Conservation (phyloP, 2,797 vertebrate species). For the Acipenser transmontanus region DNA sequence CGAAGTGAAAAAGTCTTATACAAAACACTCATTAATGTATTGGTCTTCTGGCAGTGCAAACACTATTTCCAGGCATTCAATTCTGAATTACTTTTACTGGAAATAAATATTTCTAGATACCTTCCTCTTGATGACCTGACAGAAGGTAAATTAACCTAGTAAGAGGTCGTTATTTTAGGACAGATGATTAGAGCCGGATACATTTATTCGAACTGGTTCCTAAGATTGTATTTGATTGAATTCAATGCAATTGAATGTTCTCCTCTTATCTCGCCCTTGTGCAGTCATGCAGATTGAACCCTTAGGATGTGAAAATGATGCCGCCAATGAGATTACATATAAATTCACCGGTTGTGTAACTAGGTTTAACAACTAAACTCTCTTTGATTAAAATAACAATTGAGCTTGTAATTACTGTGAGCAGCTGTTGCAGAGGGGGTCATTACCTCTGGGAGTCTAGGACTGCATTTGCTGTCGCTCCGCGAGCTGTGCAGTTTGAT, state of each 20-base stretch:
- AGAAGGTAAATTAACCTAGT: too few species aligned
- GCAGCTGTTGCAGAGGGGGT: slow-evolving; percentile 65
- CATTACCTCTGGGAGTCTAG: slow-evolving; percentile 63
- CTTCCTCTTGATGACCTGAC: too few species aligned
- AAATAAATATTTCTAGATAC: too few species aligned
- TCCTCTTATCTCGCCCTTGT: neutral
- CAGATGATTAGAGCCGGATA: too few species aligned
- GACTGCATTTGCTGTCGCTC: slow-evolving; percentile 59
- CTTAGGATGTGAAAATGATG: slow-evolving; percentile 37
- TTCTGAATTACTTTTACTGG: too few species aligned
- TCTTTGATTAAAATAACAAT: slow-evolving; percentile 73
- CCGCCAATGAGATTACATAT: slow-evolving; percentile 52
- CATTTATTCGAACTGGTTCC: too few species aligned
- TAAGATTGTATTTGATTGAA: too few species aligned
- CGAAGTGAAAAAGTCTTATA: too few species aligned
- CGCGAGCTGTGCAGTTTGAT: slow-evolving; percentile 59
- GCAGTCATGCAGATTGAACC: slow-evolving; percentile 8
- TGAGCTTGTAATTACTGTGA: slow-evolving; percentile 66
- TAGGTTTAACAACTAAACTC: slow-evolving; percentile 61
- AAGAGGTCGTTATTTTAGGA: too few species aligned
- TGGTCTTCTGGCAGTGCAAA: too few species aligned
- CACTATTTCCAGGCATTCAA: too few species aligned
- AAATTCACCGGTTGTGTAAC: slow-evolving; percentile 66
- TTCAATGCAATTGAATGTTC: neutral
- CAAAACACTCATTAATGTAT: too few species aligned